Conservation (phyloP, 1,140 invertebrate species). For the Caenorhabditis remanei region DNA sequence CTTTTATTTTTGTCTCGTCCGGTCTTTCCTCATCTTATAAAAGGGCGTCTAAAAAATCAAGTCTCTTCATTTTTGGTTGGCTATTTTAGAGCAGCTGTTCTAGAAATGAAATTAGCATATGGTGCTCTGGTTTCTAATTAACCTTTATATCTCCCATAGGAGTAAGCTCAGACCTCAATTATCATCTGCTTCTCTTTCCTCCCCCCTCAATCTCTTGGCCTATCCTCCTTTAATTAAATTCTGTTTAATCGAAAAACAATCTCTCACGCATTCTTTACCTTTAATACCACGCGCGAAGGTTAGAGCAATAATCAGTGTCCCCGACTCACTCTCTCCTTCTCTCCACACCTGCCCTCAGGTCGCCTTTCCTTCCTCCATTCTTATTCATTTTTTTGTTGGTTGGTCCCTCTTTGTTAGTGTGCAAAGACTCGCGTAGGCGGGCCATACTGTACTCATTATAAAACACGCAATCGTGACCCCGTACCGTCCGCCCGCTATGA, state of each 20-base stretch:
- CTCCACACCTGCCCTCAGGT: not conserved
- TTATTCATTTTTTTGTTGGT: not conserved
- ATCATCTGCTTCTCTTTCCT: not conserved
- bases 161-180: not conserved
- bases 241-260: constrained; percentile 6
- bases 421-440: constrained; percentile 18
- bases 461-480: constrained; percentile 5
- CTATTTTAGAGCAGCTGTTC: constrained; percentile 4
- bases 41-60: not conserved
- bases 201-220: not conserved
- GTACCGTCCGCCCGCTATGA: constrained; percentile 14
- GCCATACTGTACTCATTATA: not conserved
- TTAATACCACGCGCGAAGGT: constrained; percentile 2
- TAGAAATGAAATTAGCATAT: constrained; percentile 11
- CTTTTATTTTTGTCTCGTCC: not conserved
- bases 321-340: not conserved
- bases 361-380: not conserved
- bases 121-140: not conserved
- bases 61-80: not conserved
- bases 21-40: not conserved
- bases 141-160: not conserved
- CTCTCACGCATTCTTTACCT: not conserved
- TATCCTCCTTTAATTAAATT: not conserved
- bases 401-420: not conserved
- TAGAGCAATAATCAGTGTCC: constrained; percentile 11